Evolutionary conservation across 1,140 invertebrate genomes (phyloP).

Genomic region (Oryzaephilus surinamensis): DNA sequence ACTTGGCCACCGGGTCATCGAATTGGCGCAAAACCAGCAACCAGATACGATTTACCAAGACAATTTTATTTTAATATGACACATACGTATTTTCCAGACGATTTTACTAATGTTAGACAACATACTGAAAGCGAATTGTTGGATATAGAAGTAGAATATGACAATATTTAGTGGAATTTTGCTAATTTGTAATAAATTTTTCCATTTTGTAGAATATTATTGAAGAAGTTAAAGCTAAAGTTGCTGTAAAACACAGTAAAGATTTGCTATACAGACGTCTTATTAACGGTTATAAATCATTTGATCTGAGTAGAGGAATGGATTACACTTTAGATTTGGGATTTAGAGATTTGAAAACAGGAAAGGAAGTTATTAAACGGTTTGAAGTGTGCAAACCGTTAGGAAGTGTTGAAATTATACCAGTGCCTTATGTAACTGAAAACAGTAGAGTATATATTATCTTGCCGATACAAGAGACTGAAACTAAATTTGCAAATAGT

Average conservation of each 20-base stretch:
- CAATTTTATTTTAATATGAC: slow-evolving; percentile 78
- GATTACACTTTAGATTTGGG: slow-evolving; percentile 74
- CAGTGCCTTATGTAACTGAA: slow-evolving; percentile 86
- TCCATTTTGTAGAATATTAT: slow-evolving; percentile 53
- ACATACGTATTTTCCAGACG: slow-evolving; percentile 65
- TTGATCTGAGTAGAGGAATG: slow-evolving; percentile 79
- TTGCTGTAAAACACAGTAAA: slow-evolving; percentile 45
- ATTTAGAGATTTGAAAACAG: slow-evolving; percentile 27
- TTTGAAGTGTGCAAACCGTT: slow-evolving; percentile 67
- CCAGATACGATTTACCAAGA: slow-evolving; percentile 73
- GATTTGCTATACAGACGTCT: slow-evolving; percentile 47
- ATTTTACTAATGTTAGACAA: slow-evolving; percentile 48
- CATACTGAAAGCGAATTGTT: slow-evolving; percentile 48
- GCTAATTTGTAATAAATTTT: slow-evolving; percentile 9
- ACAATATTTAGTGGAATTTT: slow-evolving; percentile 11
- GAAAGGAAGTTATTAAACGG: slow-evolving; percentile 37
- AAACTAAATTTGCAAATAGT: slow-evolving; percentile 41
- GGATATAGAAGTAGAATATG: slow-evolving; percentile 47
- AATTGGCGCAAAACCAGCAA: slow-evolving; percentile 51
- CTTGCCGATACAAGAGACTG: slow-evolving; percentile 47
- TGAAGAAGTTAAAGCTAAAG: slow-evolving; percentile 43
- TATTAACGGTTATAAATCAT: slow-evolving; percentile 71
- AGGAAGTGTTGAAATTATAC: slow-evolving; percentile 72
- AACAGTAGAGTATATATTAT: slow-evolving; percentile 68
- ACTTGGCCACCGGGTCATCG: slow-evolving; percentile 76